These are phyloP conservation scores for Gnathonemus echidnorhynchus DNA, from an alignment of 2,113 vertebrate species.

Conservation along the genomic window DNA sequence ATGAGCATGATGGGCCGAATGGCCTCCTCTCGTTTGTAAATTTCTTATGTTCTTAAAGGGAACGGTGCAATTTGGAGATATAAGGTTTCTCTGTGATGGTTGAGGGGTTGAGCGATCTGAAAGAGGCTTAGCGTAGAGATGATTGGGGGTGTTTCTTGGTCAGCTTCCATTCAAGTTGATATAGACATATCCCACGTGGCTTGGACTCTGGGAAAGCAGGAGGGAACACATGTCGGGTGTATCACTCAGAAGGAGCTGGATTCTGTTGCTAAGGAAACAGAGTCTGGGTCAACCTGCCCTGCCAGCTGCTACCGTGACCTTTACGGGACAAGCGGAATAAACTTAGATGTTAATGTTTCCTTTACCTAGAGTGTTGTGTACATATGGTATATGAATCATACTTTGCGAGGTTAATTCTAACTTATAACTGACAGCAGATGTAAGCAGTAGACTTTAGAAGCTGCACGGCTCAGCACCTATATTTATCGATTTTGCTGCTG, in stretches of 20 bases:
- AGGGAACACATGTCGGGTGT: background rate
- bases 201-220: background rate
- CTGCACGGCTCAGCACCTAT: conserved; percentile 2
- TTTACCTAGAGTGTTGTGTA: background rate
- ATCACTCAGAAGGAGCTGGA: background rate
- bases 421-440: background rate
- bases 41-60: too few species aligned
- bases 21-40: too few species aligned
- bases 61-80: background rate
- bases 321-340: background rate
- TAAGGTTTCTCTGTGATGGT: background rate
- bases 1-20: too few species aligned
- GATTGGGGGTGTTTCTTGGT: background rate
- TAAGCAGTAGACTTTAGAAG: background rate
- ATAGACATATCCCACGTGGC: background rate
- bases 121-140: background rate
- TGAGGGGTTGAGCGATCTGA: background rate
- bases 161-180: background rate
- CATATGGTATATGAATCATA: background rate
- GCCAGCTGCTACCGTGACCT: background rate
- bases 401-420: background rate
- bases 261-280: background rate
- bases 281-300: background rate
- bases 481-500: conserved; percentile 51
- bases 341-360: background rate